phyloP scores from a whole-genome alignment of 2,888 invertebrate species.

The Archips xylosteana region DNA sequence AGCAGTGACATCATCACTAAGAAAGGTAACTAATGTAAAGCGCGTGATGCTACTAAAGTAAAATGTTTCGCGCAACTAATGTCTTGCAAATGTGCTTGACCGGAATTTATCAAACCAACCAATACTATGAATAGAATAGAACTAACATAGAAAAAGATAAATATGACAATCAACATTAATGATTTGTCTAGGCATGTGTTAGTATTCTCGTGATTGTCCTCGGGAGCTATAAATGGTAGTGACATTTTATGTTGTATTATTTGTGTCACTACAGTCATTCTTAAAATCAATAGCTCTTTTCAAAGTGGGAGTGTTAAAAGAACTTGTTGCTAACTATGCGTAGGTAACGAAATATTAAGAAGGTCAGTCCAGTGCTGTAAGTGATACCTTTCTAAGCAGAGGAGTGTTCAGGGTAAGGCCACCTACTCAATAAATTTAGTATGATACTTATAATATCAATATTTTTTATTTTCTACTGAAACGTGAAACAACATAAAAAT shows the following conservation, averaged over 20 bases:
- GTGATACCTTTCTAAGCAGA: slow-evolving; percentile 64
- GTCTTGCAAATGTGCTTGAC: background rate
- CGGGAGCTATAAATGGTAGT: slow-evolving; percentile 46
- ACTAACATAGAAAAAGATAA: slow-evolving; percentile 27
- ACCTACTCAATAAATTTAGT: slow-evolving; percentile 8
- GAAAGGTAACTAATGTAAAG: slow-evolving; percentile 18
- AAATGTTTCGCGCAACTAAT: slow-evolving; percentile 20
- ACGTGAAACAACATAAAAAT: too few relatives aligned
- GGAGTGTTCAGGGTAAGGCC: slow-evolving; percentile 42
- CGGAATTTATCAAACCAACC: slow-evolving; percentile 10
- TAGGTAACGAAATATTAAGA: slow-evolving; percentile 63
- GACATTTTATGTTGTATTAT: slow-evolving; percentile 54
- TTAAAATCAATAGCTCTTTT: slow-evolving; percentile 35
- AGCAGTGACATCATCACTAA: slow-evolving; percentile 31
- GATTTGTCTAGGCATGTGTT: slow-evolving; percentile 50
- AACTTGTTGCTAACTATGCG: slow-evolving; percentile 51
- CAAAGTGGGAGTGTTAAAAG: slow-evolving; percentile 43
- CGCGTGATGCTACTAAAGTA: slow-evolving; percentile 30
- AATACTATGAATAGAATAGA: slow-evolving; percentile 16
- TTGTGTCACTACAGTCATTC: slow-evolving; percentile 56
- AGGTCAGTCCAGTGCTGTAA: slow-evolving; percentile 57
- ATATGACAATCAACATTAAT: slow-evolving; percentile 26
- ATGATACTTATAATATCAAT: background rate
- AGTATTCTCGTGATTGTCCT: slow-evolving; percentile 30
- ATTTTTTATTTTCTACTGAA: background rate